Percentiles rank a stretch among this genome's conserved stretches.
These are phyloP conservation scores for Tetramorium simillimum DNA, from an alignment of 1,140 invertebrate species.

Conservation along the genomic window DNA sequence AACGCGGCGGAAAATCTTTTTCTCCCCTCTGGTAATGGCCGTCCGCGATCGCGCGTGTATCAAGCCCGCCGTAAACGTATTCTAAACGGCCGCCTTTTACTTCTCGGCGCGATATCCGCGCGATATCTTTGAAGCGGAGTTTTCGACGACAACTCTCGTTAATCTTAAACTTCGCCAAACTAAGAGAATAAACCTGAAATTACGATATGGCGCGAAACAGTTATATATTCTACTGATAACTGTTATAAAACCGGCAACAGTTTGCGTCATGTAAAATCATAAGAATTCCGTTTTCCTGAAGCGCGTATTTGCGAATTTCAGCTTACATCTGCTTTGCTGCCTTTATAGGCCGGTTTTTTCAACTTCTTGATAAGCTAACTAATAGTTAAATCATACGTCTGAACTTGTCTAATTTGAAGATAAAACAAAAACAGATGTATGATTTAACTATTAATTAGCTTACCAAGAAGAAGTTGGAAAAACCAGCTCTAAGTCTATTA, in stretches of 20 bases:
- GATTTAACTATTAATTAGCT: too few species aligned
- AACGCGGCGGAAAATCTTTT: conserved; percentile 44
- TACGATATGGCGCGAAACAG: conserved; percentile 6
- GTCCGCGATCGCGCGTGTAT: conserved; percentile 38
- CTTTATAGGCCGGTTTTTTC: too few species aligned
- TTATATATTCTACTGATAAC: conserved; percentile 18
- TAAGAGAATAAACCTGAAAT: conserved; percentile 45
- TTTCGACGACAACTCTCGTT: conserved; percentile 11
- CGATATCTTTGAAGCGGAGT: conserved; percentile 36
- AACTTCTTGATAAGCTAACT: too few species aligned
- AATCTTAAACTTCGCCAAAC: conserved; percentile 27
- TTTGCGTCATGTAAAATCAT: conserved; percentile 15
- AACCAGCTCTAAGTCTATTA: too few species aligned
- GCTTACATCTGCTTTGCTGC: too few species aligned
- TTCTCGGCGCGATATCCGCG: conserved; percentile 17
- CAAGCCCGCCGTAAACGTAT: conserved; percentile 40
- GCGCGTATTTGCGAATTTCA: not conserved
- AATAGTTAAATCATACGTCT: too few species aligned
- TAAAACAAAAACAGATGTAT: too few species aligned
- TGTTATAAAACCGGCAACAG: not conserved
- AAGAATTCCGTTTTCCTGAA: conserved; percentile 16
- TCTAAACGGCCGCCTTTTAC: conserved; percentile 45
- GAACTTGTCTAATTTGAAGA: too few species aligned
- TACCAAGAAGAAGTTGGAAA: too few species aligned
- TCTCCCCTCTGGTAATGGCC: conserved; percentile 7